These are phyloP conservation scores for Lepidothrix coronata DNA, from an alignment of 2,113 vertebrate genomes.

Conservation along the genomic window DNA sequence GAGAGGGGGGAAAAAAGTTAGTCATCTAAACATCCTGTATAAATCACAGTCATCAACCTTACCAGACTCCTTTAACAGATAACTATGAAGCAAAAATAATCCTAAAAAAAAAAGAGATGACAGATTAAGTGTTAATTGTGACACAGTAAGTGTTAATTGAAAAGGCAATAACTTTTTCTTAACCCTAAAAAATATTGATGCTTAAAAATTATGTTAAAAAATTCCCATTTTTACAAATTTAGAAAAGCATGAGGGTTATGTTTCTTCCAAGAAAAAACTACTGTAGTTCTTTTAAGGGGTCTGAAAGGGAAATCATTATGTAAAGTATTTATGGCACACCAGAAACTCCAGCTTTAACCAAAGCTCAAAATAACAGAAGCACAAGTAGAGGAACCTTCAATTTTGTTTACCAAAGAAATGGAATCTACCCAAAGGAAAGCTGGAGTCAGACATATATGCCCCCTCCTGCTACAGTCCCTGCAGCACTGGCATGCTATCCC, in stretches of 20 bases:
- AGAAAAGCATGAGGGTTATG: background rate
- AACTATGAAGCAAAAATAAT: background rate
- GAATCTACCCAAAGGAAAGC: background rate
- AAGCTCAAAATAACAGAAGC: background rate
- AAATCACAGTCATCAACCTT: background rate
- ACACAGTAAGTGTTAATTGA: background rate
- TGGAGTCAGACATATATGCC: background rate
- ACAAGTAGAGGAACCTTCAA: background rate
- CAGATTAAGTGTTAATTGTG: background rate
- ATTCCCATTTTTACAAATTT: background rate
- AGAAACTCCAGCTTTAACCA: background rate
- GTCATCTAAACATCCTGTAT: background rate
- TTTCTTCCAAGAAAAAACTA: background rate
- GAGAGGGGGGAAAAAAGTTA: background rate
- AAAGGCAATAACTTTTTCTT: background rate
- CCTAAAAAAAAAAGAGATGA: background rate
- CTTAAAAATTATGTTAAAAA: background rate
- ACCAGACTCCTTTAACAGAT: background rate
- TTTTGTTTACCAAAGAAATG: background rate
- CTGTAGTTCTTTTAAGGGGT: background rate
- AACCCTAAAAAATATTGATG: background rate
- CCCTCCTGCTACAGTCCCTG: background rate
- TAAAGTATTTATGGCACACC: background rate
- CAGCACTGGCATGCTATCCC: background rate
- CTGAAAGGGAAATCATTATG: background rate